These are phyloP conservation scores for Drosophila prolongata DNA, from an alignment of 2,888 invertebrate species.

Conservation along the genomic window DNA sequence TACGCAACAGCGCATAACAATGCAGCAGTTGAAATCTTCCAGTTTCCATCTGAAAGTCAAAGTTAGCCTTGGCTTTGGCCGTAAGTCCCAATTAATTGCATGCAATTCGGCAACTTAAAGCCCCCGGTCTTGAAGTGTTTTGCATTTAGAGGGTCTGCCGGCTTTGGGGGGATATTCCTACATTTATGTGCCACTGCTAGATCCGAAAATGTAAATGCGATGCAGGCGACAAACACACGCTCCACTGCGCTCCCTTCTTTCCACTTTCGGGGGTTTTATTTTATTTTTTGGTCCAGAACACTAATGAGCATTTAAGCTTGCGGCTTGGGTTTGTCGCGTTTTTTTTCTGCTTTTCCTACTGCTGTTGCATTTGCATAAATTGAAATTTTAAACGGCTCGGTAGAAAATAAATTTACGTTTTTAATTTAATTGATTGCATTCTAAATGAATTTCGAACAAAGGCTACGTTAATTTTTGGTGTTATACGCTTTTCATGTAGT, in stretches of 20 bases:
- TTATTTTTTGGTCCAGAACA: constrained; percentile 6
- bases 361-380: constrained; percentile 75
- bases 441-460: too few relatives aligned
- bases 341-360: constrained; percentile 14
- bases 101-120: constrained; percentile 56
- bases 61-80: constrained; percentile 29
- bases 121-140: constrained; percentile 42
- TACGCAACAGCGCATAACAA: constrained; percentile 31
- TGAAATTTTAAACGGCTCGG: constrained; percentile 46
- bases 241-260: constrained; percentile 26
- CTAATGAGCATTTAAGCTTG: constrained; percentile 74
- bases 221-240: constrained; percentile 47
- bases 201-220: constrained; percentile 40
- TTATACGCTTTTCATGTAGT: too few relatives aligned
- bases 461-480: too few relatives aligned
- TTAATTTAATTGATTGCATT: too few relatives aligned
- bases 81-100: constrained; percentile 68
- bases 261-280: constrained; percentile 6
- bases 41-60: neutral
- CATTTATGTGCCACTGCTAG: neutral
- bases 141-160: constrained; percentile 57
- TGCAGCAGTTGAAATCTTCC: constrained; percentile 17
- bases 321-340: constrained; percentile 36
- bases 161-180: constrained; percentile 1
- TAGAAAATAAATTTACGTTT: too few relatives aligned